Base-by-base conservation (phyloP, 2,888 invertebrate genomes). In the Tholera decimalis region DNA sequence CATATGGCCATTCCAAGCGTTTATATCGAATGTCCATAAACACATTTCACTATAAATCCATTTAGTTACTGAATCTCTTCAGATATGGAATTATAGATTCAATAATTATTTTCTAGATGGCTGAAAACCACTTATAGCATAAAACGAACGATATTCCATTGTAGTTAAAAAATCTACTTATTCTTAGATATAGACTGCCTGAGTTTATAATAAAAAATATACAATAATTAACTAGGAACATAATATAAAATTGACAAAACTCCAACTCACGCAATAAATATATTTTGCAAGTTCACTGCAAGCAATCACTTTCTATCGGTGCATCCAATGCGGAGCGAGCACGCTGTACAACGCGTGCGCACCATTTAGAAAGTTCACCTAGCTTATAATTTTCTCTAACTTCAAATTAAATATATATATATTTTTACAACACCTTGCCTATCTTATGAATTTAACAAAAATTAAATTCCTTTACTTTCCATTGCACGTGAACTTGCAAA, bases 181-280 rank as follows among this genome's bases (percentile, higher is more conserved):
- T 46, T 53, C 24, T 46, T 70, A 64, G 26, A 68, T 35, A 46
- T 44, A 65, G 63, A 61, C 59, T 67, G 75, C 57, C 55, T 49
- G 55, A 73, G 55, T 67, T 64, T 50, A 71, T 60, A 78, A 80
- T 74, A 65, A 79, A 80, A 78, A 68, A 77, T 68, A 79, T 43
- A 83, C 77, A 82, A 84, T 78, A 83, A 77, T 76, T 84, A 87
- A 86, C 86, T 91, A 92, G 90, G 92, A 92, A 91, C 91, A 89
- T 89, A 92, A 92, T 84, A 89, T 89, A 89, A 91, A 92, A 89
- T 90, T 91, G 87, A 87, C 89, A 92, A 91, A 92, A 91, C 86
- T 90, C 90, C 89, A 92, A 90, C 88, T 85, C 84, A 83, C 85
- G 76, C 83, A 85, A 85, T 87, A 86, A 85, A 86, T 82, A 87